Evolutionary conservation across 1,140 invertebrate genomes (phyloP).

Genomic region (Metopolophium dirhodum): DNA sequence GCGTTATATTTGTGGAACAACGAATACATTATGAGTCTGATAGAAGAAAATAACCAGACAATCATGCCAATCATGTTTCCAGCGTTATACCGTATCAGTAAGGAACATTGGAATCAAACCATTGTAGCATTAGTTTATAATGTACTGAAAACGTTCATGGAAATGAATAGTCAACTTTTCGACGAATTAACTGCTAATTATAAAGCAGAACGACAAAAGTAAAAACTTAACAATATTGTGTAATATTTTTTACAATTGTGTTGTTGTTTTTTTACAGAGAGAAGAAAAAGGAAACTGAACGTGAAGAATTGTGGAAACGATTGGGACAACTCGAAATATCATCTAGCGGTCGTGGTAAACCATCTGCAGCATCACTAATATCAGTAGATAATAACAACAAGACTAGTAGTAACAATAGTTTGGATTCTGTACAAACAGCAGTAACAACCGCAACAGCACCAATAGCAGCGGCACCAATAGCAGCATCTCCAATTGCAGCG

Average conservation of each 20-base stretch:
- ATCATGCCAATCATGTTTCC: conserved; percentile 97
- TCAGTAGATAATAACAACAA: conserved; percentile 36
- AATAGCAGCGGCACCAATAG: background rate
- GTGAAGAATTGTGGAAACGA: conserved; percentile 93
- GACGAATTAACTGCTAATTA: conserved; percentile 98
- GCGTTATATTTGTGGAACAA: conserved; percentile 96
- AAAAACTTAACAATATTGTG: conserved; percentile 63
- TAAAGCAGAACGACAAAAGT: conserved; percentile 97
- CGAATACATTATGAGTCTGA: conserved; percentile 94
- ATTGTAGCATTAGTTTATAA: conserved; percentile 99
- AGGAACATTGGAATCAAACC: conserved; percentile 99
- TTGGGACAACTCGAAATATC: conserved; percentile 81
- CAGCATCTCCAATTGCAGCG: background rate
- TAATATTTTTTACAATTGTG: background rate
- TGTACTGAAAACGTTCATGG: conserved; percentile 99
- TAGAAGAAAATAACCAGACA: conserved; percentile 90
- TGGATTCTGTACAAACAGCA: background rate
- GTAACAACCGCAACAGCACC: background rate
- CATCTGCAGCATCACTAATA: conserved; percentile 41
- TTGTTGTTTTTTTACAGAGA: conserved; percentile 71
- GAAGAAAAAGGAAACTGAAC: conserved; percentile 92
- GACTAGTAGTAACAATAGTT: conserved; percentile 42
- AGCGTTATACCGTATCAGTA: conserved; percentile 95
- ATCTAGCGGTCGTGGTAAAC: conserved; percentile 61
- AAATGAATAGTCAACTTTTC: conserved; percentile 99